phyloP scores from a whole-genome alignment of 2,888 invertebrate species.

The Onthophagus sagittarius region DNA sequence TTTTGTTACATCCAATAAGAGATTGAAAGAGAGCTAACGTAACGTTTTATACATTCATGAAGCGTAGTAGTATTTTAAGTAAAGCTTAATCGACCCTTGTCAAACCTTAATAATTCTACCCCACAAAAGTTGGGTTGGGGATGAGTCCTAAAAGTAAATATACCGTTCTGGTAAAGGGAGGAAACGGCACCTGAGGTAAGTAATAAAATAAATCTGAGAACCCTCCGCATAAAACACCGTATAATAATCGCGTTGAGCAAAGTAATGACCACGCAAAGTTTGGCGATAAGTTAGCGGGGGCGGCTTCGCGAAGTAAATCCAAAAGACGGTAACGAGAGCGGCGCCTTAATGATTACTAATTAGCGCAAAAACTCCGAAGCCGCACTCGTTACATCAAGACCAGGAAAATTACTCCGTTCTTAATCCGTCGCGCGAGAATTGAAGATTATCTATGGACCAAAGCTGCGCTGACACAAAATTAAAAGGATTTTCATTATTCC shows the following conservation, averaged over 20 bases:
- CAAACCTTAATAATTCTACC: background rate
- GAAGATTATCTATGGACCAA: slow-evolving; percentile 30
- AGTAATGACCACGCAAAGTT: background rate
- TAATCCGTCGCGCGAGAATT: slow-evolving; percentile 32
- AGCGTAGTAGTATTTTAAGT: background rate
- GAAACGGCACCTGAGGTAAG: background rate
- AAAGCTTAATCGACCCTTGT: background rate
- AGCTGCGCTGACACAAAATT: slow-evolving; percentile 19
- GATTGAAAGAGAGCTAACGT: background rate
- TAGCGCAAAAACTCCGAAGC: slow-evolving; percentile 33
- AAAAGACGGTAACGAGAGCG: background rate
- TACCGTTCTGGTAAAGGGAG: background rate
- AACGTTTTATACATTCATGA: background rate
- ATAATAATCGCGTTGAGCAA: background rate
- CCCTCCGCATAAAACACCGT: background rate
- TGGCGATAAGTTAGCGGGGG: background rate
- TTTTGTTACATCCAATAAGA: background rate
- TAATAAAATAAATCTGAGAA: background rate
- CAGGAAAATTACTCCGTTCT: slow-evolving; percentile 35
- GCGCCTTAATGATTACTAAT: slow-evolving; percentile 40
- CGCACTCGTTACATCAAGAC: slow-evolving; percentile 30
- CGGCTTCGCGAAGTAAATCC: background rate
- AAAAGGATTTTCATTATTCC: slow-evolving; percentile 13
- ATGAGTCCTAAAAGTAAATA: background rate
- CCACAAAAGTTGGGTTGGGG: background rate